These are phyloP conservation scores for Pangasius mekongensis DNA, from an alignment of 2,797 vertebrate genomes.

Conservation along the genomic window DNA sequence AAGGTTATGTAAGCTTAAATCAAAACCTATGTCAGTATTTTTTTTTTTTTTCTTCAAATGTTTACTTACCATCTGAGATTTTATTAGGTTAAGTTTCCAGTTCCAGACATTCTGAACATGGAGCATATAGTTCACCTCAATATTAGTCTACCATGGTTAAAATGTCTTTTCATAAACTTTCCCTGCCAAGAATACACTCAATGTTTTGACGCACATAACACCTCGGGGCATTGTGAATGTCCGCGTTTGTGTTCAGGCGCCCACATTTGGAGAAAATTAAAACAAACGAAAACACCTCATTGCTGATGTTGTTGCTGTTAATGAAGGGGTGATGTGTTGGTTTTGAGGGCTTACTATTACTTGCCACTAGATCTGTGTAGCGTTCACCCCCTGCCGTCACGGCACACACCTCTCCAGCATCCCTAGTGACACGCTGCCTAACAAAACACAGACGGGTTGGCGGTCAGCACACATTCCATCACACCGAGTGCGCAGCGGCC, in stretches of 20 bases:
- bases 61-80: constrained; percentile 45
- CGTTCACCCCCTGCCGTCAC: constrained; percentile 54
- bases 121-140: constrained; percentile 58
- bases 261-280: constrained; percentile 77
- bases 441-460: constrained; percentile 73
- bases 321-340: constrained; percentile 71
- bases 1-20: constrained; percentile 6
- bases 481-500: constrained; percentile 54
- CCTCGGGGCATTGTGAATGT: constrained; percentile 67
- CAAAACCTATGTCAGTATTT: constrained; percentile 20
- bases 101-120: constrained; percentile 34
- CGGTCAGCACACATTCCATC: constrained; percentile 61
- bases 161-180: constrained; percentile 57
- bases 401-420: constrained; percentile 65
- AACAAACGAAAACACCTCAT: constrained; percentile 78
- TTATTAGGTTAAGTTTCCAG: constrained; percentile 38
- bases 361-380: constrained; percentile 31
- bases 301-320: constrained; percentile 75
- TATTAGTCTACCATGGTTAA: constrained; percentile 53
- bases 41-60: background rate
- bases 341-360: constrained; percentile 51
- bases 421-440: constrained; percentile 66
- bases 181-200: constrained; percentile 48
- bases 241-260: constrained; percentile 50
- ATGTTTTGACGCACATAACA: constrained; percentile 70